Evolutionary conservation across 2,113 vertebrate genomes (phyloP).

Genomic region (Columba livia): DNA sequence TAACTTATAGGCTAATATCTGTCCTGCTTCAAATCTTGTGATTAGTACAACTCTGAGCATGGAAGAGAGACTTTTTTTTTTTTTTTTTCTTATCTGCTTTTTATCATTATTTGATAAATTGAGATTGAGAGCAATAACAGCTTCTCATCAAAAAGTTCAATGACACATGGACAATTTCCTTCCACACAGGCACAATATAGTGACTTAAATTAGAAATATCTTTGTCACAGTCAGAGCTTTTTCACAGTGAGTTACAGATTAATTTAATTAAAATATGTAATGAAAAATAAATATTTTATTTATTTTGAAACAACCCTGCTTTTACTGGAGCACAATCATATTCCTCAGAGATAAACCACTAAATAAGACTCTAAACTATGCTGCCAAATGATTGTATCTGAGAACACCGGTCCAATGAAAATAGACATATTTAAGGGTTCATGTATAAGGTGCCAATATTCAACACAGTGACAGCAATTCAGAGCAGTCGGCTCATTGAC

Average conservation of each 20-base stretch:
- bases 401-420: background rate
- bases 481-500: background rate
- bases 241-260: background rate
- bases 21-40: background rate
- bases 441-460: background rate
- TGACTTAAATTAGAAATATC: background rate
- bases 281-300: background rate
- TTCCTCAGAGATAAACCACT: background rate
- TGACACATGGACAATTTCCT: accelerated
- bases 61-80: background rate
- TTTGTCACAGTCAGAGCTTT: background rate
- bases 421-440: background rate
- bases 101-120: background rate
- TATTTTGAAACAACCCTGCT: background rate
- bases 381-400: background rate
- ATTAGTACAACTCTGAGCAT: background rate
- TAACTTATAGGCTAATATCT: accelerated
- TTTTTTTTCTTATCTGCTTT: background rate
- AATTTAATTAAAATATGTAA: background rate
- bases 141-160: background rate
- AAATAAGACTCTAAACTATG: background rate
- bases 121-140: background rate
- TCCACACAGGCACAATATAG: accelerated
- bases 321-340: accelerated
- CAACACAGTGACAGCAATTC: background rate